These are phyloP conservation scores for Hydractinia echinata DNA, from an alignment of 30 jellyfish, hydroid and myxozoan species.

Conservation along the genomic window DNA sequence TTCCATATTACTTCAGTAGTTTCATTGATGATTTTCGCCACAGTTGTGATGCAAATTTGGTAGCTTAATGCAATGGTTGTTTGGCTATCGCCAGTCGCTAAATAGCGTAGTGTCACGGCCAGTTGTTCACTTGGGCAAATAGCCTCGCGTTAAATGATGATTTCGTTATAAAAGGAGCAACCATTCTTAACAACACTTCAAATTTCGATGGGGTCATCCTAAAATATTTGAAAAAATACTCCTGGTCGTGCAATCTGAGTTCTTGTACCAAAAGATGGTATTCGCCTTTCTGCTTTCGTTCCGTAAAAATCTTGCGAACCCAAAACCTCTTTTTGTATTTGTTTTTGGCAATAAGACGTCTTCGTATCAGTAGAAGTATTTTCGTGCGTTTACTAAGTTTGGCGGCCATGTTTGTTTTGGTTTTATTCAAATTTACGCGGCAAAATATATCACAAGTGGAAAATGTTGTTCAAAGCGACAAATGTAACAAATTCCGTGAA, in stretches of 20 bases:
- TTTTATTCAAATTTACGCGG: too few relatives aligned
- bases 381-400: too few relatives aligned
- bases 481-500: too few relatives aligned
- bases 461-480: too few relatives aligned
- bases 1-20: too few relatives aligned
- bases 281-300: conserved; percentile 24
- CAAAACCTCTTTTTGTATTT: conserved; percentile 4
- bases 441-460: too few relatives aligned
- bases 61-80: conserved; percentile 57
- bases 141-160: neutral
- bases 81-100: conserved; percentile 64
- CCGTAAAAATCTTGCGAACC: conserved; percentile 10
- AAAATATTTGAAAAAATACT: conserved; percentile 13
- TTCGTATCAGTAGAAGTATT: too few relatives aligned
- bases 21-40: conserved; percentile 43
- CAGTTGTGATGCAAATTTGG: conserved; percentile 52
- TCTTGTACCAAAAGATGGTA: conserved; percentile 13
- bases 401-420: too few relatives aligned
- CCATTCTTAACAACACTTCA: neutral
- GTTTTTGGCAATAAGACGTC: neutral
- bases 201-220: conserved; percentile 15
- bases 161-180: conserved; percentile 3
- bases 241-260: neutral
- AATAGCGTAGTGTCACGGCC: conserved; percentile 47
- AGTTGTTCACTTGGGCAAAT: conserved; percentile 44